These are phyloP conservation scores for Boloria euphrosyne DNA, from an alignment of 2,888 invertebrate species.

Conservation along the genomic window DNA sequence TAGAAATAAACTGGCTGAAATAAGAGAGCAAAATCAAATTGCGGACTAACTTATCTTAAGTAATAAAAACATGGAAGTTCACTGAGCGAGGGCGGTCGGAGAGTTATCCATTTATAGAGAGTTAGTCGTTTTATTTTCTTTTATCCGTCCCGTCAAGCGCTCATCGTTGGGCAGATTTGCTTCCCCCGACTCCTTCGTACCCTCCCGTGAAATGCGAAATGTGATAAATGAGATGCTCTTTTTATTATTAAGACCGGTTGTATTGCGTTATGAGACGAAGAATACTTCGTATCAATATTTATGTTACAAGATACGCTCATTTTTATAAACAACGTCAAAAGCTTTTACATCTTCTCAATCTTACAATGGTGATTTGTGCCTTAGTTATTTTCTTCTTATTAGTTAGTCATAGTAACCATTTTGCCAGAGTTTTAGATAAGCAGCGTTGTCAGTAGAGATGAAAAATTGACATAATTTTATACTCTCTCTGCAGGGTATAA, in stretches of 20 bases:
- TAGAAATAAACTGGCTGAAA: slow-evolving; percentile 29
- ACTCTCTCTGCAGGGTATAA: slow-evolving; percentile 84
- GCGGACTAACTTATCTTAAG: slow-evolving; percentile 45
- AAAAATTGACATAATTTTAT: slow-evolving; percentile 19
- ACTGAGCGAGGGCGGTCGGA: slow-evolving; percentile 67
- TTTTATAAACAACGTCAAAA: slow-evolving; percentile 67
- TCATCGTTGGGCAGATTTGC: slow-evolving; percentile 66
- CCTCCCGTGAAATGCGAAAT: slow-evolving; percentile 80
- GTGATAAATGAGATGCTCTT: slow-evolving; percentile 82
- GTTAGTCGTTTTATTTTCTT: slow-evolving; percentile 78
- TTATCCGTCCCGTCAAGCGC: slow-evolving; percentile 67
- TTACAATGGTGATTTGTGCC: background rate
- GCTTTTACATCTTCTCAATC: slow-evolving; percentile 54
- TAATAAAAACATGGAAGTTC: slow-evolving; percentile 55
- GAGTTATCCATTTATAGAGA: slow-evolving; percentile 76
- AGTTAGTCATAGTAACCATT: slow-evolving; percentile 24
- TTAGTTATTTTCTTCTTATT: background rate
- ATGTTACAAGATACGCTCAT: slow-evolving; percentile 55
- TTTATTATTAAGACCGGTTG: slow-evolving; percentile 75
- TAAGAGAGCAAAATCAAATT: slow-evolving; percentile 42
- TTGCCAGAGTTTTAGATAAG: slow-evolving; percentile 39
- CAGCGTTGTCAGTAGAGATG: background rate
- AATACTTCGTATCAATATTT: slow-evolving; percentile 76
- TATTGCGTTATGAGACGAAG: slow-evolving; percentile 65
- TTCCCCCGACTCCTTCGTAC: slow-evolving; percentile 69